These are phyloP conservation scores for Caenorhabditis brenneri DNA, from an alignment of 1,140 invertebrate genomes.

Conservation along the genomic window DNA sequence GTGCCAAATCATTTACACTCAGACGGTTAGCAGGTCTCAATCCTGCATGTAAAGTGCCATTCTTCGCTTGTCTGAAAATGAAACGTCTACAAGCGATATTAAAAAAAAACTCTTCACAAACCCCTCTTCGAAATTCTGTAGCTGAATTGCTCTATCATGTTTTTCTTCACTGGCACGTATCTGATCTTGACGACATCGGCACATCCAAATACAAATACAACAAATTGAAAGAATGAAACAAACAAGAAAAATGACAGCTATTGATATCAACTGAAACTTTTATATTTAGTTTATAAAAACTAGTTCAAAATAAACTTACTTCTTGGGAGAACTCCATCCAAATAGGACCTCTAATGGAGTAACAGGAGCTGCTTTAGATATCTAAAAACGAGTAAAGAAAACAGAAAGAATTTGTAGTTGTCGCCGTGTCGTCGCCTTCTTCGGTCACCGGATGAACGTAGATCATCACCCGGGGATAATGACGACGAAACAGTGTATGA, in stretches of 20 bases:
- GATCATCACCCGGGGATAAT: slow-evolving; percentile 40
- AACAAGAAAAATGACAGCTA: neutral
- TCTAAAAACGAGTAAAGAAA: neutral
- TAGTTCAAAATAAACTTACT: neutral
- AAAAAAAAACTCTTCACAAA: neutral
- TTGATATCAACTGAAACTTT: slow-evolving; percentile 16
- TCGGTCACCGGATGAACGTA: slow-evolving; percentile 29
- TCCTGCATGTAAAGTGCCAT: neutral
- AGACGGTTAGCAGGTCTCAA: neutral
- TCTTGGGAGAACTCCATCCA: slow-evolving; percentile 30
- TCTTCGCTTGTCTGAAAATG: slow-evolving; percentile 4
- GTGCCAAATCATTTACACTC: neutral
- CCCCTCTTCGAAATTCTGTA: slow-evolving; percentile 17
- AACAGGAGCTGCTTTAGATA: neutral
- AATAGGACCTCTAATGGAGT: neutral
- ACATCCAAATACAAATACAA: slow-evolving; percentile 27
- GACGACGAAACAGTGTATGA: neutral
- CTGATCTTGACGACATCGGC: slow-evolving; percentile 26
- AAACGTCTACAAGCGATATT: neutral
- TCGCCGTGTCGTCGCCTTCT: slow-evolving; percentile 22
- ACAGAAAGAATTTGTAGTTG: slow-evolving; percentile 14
- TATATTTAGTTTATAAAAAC: neutral
- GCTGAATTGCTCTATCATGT: neutral
- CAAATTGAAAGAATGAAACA: neutral
- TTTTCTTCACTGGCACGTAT: neutral